Evolutionary conservation across 2,113 vertebrate species (phyloP).

Genomic region (rabbit (Oryctolagus cuniculus)): DNA sequence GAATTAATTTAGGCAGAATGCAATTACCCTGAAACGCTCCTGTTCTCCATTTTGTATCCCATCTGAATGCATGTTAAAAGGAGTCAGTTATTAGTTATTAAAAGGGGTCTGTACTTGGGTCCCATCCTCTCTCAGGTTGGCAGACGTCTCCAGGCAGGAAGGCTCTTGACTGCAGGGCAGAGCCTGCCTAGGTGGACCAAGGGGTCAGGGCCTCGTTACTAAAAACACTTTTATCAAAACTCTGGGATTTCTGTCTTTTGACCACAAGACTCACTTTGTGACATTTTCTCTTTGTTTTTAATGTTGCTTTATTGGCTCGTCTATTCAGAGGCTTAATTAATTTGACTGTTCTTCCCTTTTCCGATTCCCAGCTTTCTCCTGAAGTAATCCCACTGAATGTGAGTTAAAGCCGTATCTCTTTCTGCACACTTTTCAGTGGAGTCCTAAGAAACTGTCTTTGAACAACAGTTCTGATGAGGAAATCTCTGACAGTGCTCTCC

Average conservation of each 20-base stretch:
- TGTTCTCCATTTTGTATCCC: neutral
- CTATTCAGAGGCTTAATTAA: neutral
- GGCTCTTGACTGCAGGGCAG: neutral
- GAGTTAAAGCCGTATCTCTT: neutral
- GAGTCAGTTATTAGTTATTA: neutral
- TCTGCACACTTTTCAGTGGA: neutral
- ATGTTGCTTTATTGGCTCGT: neutral
- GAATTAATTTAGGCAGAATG: slow-evolving; percentile 42
- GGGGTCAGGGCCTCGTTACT: neutral
- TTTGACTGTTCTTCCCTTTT: neutral
- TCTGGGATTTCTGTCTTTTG: neutral
- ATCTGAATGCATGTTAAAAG: neutral
- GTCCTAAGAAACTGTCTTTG: neutral
- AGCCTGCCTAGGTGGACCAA: neutral
- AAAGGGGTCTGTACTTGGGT: neutral
- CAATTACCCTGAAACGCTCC: neutral
- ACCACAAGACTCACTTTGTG: neutral
- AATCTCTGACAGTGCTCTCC: neutral
- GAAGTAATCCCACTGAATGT: neutral
- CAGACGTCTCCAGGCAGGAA: rapidly evolving
- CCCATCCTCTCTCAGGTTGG: neutral
- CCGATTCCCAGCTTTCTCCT: neutral
- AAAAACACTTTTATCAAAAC: neutral
- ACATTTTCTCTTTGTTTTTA: slow-evolving; percentile 1
- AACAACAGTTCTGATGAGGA: neutral